Base-by-base conservation (phyloP, 2,888 invertebrate species). In the Archips xylosteana region DNA sequence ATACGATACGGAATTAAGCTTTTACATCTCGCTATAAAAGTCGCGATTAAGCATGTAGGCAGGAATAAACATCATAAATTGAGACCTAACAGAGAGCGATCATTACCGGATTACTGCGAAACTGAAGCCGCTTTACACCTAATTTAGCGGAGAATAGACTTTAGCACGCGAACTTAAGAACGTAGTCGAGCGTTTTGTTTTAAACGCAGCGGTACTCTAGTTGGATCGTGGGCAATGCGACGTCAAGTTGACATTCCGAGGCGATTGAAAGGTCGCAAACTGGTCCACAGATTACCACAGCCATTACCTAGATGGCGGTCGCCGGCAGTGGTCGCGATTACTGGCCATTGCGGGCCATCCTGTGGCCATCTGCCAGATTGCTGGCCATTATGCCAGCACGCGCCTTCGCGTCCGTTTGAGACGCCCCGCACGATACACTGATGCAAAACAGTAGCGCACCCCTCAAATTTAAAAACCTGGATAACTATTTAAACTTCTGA, bases 311-410 rank as follows among this genome's bases (percentile, higher is more conserved):
- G 80, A 81, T 81, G 80, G 83, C 85, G 84, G 82, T 84, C 82
- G 84, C 82, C 83, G 84, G 84, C 86, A 83, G 89, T 85, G 87
- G 85, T 86, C 81, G 81, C 79, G 74, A 89, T 88, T 87, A 84
- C 85, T 79, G 63, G 75, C 70, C 70, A 75, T 62, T 72, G 68
- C 54, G 54, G 68, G 59, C 71, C 62, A 65, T 68, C 68, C 83
- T 83, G 82, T 81, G 81, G 81, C 86, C 86, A 86, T 85, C 85
- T 83, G 84, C 83, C 79, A 82, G 86, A 89, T 89, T 86, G 84
- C 82, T 78, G 78, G 79, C 84, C 83, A 89, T 88, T 87, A 87
- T 80, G 76, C 77, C 77, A 82, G 89, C 89, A 89, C 89, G 89
- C 89, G 89, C 82, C 84, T 76, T 75, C 78, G 79, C 71, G 76